These are phyloP conservation scores for Microctenopoma steveboyesi DNA, from an alignment of 2,797 vertebrate genomes.

Conservation along the genomic window DNA sequence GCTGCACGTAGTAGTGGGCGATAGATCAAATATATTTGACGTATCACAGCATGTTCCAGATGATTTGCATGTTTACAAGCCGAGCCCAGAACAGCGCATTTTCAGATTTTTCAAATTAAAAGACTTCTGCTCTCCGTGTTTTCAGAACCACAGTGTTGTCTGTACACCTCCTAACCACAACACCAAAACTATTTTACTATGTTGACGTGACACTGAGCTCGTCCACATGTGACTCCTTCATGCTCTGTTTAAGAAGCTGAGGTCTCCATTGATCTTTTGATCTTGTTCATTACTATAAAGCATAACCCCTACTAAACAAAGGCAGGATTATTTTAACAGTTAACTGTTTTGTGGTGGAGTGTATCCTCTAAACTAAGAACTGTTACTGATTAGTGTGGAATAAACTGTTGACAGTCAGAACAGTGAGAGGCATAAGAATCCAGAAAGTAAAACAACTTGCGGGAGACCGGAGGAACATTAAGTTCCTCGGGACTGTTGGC, in stretches of 20 bases:
- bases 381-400: neutral
- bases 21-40: too few species aligned
- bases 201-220: neutral
- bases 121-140: too few species aligned
- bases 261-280: neutral
- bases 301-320: neutral
- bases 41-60: too few species aligned
- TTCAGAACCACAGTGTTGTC: too few species aligned
- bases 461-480: neutral
- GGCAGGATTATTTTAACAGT: neutral
- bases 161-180: neutral
- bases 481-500: neutral
- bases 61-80: too few species aligned
- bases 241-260: neutral
- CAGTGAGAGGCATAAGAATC: neutral
- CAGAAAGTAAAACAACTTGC: constrained; percentile 13
- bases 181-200: neutral
- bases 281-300: neutral
- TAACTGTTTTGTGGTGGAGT: neutral
- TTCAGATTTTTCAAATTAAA: too few species aligned
- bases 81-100: too few species aligned
- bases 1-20: too few species aligned
- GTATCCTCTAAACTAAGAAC: neutral
- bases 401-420: constrained; percentile 6
- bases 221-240: too few species aligned